Evolutionary conservation across 2,888 invertebrate species (phyloP), one percentile per base, ranked within the genome.

Genomic region (Panopea generosa): DNA sequence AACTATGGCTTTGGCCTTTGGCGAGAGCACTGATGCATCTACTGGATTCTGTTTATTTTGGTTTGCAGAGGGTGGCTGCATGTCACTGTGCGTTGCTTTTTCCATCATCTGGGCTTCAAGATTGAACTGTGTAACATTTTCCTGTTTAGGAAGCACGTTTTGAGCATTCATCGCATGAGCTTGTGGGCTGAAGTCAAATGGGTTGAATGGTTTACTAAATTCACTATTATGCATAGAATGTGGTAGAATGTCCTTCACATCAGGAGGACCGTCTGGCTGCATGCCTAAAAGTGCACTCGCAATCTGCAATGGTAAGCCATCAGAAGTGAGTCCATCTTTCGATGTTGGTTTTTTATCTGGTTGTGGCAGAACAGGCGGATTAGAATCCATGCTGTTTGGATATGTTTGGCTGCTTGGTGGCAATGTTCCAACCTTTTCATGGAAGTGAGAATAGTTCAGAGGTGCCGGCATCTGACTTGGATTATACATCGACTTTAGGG

Each of bases 201-300:
- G 33, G 33, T 7, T 33, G 33, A 33, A 33, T 33, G 33, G 33
- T 33, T 33, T 33, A 33, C 33, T 33, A 33, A 33, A 33, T 33
- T 33, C 33, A 33, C 33, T 33, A 33, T 11, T 33, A 33, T 4
- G 33, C 4, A 33, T 33, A 7, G 33, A 33, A 11, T 33, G 33
- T 7, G 33, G 11, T 11, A 33, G 33, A 33, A 7, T 33, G 11
- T 33, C 33, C 11, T 33, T 33, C 11, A 33, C 4, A 11, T 33
- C 33, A 11, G 33, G 4, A 33, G 6, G 33, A 33, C 33, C 33
- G 26, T 76, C 76, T 45, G 70, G 57, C 6, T 76, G 76, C 76
- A 76, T 76, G 20, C 76, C 71, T 20, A 76, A 47, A 2, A 71
- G 62, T 11, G 70, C 76, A 53, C 70, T 67, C 14, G 76, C 76